phyloP scores from a whole-genome alignment of 2,797 vertebrate species.

The Ataeniobius toweri region DNA sequence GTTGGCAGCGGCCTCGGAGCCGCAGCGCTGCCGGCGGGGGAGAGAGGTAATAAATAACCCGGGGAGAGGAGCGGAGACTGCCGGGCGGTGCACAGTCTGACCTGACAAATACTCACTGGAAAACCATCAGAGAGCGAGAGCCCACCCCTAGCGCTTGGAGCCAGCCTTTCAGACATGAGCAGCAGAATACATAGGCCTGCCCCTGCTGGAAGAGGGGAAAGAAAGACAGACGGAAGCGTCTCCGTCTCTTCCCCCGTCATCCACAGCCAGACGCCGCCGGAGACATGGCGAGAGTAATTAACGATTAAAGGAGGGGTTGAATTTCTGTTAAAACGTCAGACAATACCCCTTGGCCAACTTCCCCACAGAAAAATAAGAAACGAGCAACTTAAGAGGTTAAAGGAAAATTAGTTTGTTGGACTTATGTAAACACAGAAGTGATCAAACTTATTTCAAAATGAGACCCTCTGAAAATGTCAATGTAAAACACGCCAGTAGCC shows the following conservation, averaged over 20 bases:
- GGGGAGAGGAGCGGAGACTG: slow-evolving; percentile 91
- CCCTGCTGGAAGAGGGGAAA: slow-evolving; percentile 60
- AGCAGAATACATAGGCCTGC: slow-evolving; percentile 81
- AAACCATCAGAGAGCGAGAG: slow-evolving; percentile 89
- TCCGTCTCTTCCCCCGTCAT: slow-evolving; percentile 44
- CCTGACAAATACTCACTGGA: slow-evolving; percentile 96
- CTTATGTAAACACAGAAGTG: neutral
- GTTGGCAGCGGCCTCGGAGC: slow-evolving; percentile 92
- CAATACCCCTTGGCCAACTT: slow-evolving; percentile 26
- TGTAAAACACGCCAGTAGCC: neutral
- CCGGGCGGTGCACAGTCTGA: slow-evolving; percentile 93
- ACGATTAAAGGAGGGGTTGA: slow-evolving; percentile 72
- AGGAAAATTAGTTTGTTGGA: neutral
- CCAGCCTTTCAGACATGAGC: slow-evolving; percentile 87
- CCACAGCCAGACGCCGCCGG: slow-evolving; percentile 73
- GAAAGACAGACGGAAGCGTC: slow-evolving; percentile 70
- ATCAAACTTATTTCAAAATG: neutral
- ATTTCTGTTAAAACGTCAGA: slow-evolving; percentile 48
- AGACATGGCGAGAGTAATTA: slow-evolving; percentile 78
- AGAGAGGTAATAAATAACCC: slow-evolving; percentile 99
- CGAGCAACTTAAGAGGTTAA: slow-evolving; percentile 24
- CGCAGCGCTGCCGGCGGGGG: slow-evolving; percentile 91
- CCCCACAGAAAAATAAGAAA: slow-evolving; percentile 20
- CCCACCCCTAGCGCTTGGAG: slow-evolving; percentile 91
- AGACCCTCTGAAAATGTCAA: neutral